A percentile compares a stretch with the other conserved stretches of the same genome.
phyloP scores from a whole-genome alignment of 2,797 vertebrate species.

The Rachycentron canadum region DNA sequence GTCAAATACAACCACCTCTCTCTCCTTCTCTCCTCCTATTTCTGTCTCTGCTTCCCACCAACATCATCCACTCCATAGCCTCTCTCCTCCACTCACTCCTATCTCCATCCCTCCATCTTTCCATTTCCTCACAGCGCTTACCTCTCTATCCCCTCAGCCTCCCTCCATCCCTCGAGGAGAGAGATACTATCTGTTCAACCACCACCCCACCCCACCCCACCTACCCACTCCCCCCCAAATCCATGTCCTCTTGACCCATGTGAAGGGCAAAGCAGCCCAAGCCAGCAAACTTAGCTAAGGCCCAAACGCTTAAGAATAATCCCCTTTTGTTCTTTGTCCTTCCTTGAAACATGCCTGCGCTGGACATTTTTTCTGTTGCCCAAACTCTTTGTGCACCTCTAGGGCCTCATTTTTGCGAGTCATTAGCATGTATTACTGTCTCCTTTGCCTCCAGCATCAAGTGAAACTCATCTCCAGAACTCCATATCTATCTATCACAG shows the following conservation, averaged over 20 bases:
- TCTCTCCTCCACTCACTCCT: conserved; percentile 45
- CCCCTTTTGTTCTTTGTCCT: conserved; percentile 60
- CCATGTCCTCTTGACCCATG: conserved; percentile 67
- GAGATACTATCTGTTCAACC: conserved; percentile 70
- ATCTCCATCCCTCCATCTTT: conserved; percentile 65
- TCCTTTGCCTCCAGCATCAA: conserved; percentile 67
- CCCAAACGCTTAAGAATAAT: conserved; percentile 53
- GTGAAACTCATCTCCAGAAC: conserved; percentile 64
- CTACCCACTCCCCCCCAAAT: conserved; percentile 19
- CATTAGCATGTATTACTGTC: conserved; percentile 79
- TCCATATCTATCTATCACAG: conserved; percentile 63
- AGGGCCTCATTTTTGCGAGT: conserved; percentile 69
- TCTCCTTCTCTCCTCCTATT: conserved; percentile 12
- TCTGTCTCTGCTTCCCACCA: conserved; percentile 16
- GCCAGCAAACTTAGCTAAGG: conserved; percentile 53
- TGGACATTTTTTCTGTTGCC: conserved; percentile 59
- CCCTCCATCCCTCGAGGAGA: conserved; percentile 64
- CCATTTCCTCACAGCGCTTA: conserved; percentile 65
- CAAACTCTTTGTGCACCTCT: conserved; percentile 62
- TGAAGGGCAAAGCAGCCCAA: conserved; percentile 70
- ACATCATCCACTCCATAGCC: conserved; percentile 8
- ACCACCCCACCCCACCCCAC: conserved; percentile 10
- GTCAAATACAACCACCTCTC: conserved; percentile 21
- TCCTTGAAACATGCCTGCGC: conserved; percentile 48
- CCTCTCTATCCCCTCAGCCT: conserved; percentile 60